These are phyloP conservation scores for Calosoma granatense DNA, from an alignment of 1,140 invertebrate species.

Conservation along the genomic window DNA sequence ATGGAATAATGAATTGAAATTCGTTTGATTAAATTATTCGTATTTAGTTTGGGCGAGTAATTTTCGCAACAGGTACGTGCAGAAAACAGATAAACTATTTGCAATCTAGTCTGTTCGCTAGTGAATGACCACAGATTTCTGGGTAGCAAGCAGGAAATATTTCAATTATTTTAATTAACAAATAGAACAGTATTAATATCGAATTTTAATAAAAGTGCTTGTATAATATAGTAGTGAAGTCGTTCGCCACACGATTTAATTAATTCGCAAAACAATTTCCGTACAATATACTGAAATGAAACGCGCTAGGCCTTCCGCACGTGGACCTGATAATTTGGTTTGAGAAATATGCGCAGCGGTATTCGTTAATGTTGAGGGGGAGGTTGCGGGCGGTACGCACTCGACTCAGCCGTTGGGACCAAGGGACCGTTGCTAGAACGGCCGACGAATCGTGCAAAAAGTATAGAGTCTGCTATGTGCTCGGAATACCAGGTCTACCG, in stretches of 20 bases:
- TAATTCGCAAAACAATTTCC: slow-evolving; percentile 1
- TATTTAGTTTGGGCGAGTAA: too few species aligned
- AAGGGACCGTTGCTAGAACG: background rate
- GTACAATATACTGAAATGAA: background rate
- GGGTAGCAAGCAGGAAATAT: too few species aligned
- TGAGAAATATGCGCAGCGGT: background rate
- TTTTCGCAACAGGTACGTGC: too few species aligned
- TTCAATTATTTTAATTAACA: too few species aligned
- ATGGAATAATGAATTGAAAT: too few species aligned
- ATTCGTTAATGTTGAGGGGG: background rate
- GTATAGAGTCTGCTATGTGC: slow-evolving; percentile 1
- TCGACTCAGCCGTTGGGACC: background rate
- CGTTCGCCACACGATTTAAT: background rate
- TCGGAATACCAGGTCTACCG: background rate
- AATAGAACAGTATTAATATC: too few species aligned
- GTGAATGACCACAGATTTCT: too few species aligned
- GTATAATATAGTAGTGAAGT: background rate
- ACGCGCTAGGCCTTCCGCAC: background rate
- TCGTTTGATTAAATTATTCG: too few species aligned
- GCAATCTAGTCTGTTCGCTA: too few species aligned
- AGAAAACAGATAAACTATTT: too few species aligned
- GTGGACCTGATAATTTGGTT: slow-evolving; percentile 7
- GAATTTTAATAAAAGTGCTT: too few species aligned
- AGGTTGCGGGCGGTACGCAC: background rate
- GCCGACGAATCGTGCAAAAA: slow-evolving; percentile 1